Conservation (phyloP, 2,113 vertebrate genomes). For the Noctilio leporinus region DNA sequence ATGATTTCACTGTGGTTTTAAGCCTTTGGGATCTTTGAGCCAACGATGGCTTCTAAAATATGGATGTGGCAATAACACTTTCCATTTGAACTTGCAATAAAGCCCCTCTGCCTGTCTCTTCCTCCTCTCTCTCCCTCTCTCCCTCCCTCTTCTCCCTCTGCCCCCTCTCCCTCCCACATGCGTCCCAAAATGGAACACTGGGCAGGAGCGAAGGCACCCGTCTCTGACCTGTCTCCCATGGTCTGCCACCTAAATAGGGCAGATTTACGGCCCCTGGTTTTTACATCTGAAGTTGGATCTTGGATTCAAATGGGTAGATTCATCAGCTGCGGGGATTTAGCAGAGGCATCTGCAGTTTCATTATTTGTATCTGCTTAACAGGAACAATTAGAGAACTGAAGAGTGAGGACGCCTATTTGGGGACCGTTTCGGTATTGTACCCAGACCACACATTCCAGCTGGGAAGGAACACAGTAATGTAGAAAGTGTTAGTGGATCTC, state of each 20-base stretch:
- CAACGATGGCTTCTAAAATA: conserved; percentile 66
- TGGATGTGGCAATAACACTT: conserved; percentile 50
- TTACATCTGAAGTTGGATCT: conserved; percentile 47
- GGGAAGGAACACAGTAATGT: conserved; percentile 75
- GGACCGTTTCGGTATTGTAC: conserved; percentile 79
- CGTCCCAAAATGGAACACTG: not conserved
- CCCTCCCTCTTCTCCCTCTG: not conserved
- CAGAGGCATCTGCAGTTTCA: conserved; percentile 74
- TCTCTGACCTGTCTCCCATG: conserved; percentile 16
- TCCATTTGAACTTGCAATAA: conserved; percentile 68
- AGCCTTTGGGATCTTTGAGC: conserved; percentile 62
- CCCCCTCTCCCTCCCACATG: not conserved
- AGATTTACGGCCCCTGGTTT: conserved; percentile 59
- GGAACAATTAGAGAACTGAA: conserved; percentile 76
- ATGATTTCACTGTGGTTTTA: conserved; percentile 70
- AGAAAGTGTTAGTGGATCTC: conserved; percentile 68
- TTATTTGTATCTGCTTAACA: conserved; percentile 80
- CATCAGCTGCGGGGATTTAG: conserved; percentile 67
- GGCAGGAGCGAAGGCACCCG: not conserved
- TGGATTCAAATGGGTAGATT: conserved; percentile 43
- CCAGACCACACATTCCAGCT: conserved; percentile 81
- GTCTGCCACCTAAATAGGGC: conserved; percentile 22
- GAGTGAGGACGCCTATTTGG: conserved; percentile 74
- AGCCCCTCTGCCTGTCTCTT: not conserved
- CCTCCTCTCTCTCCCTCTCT: not conserved